Evolutionary conservation across 2,797 vertebrate species (phyloP).

Genomic region (Meda fulgida): DNA sequence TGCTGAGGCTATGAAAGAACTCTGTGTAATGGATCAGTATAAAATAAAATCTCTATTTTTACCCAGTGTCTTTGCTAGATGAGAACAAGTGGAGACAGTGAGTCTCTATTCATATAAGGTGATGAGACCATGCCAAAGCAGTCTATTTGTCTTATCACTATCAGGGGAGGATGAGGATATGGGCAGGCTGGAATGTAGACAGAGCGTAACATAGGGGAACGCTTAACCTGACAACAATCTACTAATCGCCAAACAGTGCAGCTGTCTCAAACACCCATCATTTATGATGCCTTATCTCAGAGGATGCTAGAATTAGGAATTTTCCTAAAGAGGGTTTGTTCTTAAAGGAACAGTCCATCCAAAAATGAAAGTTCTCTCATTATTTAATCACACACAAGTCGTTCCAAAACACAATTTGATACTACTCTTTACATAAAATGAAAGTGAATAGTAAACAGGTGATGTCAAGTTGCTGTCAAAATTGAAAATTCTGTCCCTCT

Average conservation of each 20-base stretch:
- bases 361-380: not conserved
- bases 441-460: not conserved
- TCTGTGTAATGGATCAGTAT: conserved; percentile 19
- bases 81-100: conserved; percentile 61
- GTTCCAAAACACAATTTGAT: not conserved
- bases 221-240: conserved; percentile 42
- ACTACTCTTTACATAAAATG: not conserved
- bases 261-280: conserved; percentile 41
- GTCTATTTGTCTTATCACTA: conserved; percentile 60
- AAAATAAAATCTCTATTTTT: conserved; percentile 54
- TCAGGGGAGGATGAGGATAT: conserved; percentile 50
- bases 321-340: not conserved
- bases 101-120: conserved; percentile 66
- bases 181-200: conserved; percentile 50
- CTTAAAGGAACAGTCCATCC: not conserved
- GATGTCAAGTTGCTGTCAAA: not conserved
- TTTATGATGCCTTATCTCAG: conserved; percentile 28
- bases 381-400: not conserved
- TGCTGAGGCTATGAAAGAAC: conserved; percentile 38
- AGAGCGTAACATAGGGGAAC: conserved; percentile 50
- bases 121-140: conserved; percentile 68
- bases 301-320: conserved; percentile 14
- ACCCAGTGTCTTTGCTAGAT: conserved; percentile 38
- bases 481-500: not conserved
- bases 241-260: conserved; percentile 46